These are phyloP conservation scores for Pithys albifrons DNA, from an alignment of 2,113 vertebrate species.

Conservation along the genomic window DNA sequence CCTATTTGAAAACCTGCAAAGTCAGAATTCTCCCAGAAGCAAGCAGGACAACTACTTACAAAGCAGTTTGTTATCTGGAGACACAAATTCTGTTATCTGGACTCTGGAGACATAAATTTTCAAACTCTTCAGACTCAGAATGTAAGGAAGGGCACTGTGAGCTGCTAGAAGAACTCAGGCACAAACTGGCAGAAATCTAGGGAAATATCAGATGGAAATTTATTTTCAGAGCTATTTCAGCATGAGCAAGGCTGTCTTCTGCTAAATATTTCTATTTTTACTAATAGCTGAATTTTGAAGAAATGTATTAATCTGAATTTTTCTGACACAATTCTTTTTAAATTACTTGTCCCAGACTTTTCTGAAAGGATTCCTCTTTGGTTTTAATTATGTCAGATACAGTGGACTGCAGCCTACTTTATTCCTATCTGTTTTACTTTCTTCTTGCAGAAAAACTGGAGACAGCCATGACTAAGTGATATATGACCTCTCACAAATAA, in stretches of 20 bases:
- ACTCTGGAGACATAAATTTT: neutral
- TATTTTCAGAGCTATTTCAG: neutral
- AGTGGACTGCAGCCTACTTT: neutral
- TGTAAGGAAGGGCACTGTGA: neutral
- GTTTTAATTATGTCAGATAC: neutral
- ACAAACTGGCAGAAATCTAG: neutral
- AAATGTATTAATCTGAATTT: neutral
- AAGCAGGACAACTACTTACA: neutral
- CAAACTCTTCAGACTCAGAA: neutral
- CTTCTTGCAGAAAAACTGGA: neutral
- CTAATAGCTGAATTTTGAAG: neutral
- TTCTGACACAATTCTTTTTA: neutral
- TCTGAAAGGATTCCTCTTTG: neutral
- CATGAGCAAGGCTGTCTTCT: neutral
- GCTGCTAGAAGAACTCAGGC: neutral
- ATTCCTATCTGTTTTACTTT: neutral
- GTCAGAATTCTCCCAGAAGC: neutral
- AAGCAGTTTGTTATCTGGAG: neutral
- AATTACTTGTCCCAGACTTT: neutral
- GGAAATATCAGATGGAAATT: neutral
- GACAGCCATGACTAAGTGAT: neutral
- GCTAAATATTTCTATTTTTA: neutral
- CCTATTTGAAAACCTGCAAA: neutral
- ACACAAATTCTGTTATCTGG: neutral
- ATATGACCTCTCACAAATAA: neutral